Evolutionary conservation across 2,888 invertebrate species (phyloP), one percentile per base, ranked within the genome.

Genomic region (Drosophila setosimentum): DNA sequence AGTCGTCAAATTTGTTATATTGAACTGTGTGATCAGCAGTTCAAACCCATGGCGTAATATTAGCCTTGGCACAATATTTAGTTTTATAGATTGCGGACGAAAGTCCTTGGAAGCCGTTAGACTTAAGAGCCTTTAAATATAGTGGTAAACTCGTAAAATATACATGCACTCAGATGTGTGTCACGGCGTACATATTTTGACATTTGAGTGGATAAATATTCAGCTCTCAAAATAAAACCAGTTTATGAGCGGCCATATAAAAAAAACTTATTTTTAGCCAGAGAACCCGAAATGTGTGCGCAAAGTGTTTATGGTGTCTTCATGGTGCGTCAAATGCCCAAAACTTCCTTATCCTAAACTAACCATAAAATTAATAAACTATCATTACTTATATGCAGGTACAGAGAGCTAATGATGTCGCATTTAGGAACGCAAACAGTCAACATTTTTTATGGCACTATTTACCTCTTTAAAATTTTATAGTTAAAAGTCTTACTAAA

Each of bases 241-340:
- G 75, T 81, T 87, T 83, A 85, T 76, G 73, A 64, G 74, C 53
- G 50, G 37, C 57, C 49, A 65, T 35, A 80, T 68, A 65, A 51
- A 66, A 51, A 66, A 61, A 68, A 59, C 49, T 49, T 37, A 40
- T 48, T 13, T 50, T 37, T 29, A 35, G 54, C 18, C 35, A 30
- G 10, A 35, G 16, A 21, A 29, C 16, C 62, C 2, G 8, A 54
- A 40, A 16, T 37, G 32, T 65, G 48, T 21, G 53, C 21, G 40
- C 63, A 76, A 73, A 85, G 82, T 82, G 87, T 80, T 84, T 82
- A 78, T 76, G 48, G 61, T 58, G 48, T 58, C 81, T 87, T 85
- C 73, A 84, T 68, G 54, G 65, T 60, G 45, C 65, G 37, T 27
- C 65, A 65, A 65, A 67, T 60, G 49, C 45, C 16, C 62, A 54